A percentile compares a stretch with the other conserved stretches of the same genome.
Conservation (phyloP, 37 sponge, comb jelly and placozoan species). For the Beroe forskalii region DNA sequence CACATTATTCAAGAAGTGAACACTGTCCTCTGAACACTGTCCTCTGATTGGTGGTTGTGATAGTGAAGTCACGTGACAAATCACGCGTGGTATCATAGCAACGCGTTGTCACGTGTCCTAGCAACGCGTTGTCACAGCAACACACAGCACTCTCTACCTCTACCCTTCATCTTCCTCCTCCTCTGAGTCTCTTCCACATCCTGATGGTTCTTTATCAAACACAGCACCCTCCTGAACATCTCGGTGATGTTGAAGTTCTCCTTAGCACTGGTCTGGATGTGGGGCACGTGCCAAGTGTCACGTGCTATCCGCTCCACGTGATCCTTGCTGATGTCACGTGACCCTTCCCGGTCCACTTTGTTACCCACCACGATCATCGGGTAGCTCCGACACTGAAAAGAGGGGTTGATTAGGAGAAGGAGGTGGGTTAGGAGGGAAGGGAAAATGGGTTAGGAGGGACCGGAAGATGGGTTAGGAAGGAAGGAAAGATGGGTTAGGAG, state of each 20-base stretch:
- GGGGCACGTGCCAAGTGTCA: slow-evolving; percentile 27
- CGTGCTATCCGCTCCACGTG: background rate
- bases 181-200: background rate
- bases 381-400: background rate
- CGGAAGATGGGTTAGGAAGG: too few relatives aligned
- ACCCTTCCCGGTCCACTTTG: slow-evolving; percentile 27
- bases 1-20: too few relatives aligned
- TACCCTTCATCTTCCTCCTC: background rate
- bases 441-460: too few relatives aligned
- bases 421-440: too few relatives aligned
- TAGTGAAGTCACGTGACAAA: too few relatives aligned
- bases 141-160: slow-evolving; percentile 20
- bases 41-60: too few relatives aligned
- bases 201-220: slow-evolving; percentile 25
- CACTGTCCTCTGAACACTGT: too few relatives aligned
- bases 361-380: slow-evolving; percentile 38
- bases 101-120: too few relatives aligned
- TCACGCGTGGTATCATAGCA: too few relatives aligned
- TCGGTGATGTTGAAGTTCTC: slow-evolving; percentile 21
- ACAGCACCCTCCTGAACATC: slow-evolving; percentile 41
- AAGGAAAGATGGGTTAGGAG: too few relatives aligned
- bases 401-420: too few relatives aligned
- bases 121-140: slow-evolving; percentile 16
- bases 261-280: slow-evolving; percentile 50
- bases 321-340: background rate